Conservation (phyloP, 1,140 invertebrate species). For the Hyles vespertilio region DNA sequence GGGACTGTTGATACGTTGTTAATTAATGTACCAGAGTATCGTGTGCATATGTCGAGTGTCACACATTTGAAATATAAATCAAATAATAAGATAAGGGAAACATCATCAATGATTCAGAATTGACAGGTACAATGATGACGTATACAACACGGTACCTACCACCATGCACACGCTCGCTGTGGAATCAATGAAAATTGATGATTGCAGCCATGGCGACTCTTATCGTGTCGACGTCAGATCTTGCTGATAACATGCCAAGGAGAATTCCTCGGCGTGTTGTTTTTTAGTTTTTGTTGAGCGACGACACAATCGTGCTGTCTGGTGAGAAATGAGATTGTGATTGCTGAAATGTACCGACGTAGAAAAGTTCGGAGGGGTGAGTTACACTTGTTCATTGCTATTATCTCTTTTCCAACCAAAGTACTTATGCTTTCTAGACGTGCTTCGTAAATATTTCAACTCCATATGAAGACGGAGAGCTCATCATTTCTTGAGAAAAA, state of each 20-base stretch:
- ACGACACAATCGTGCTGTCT: constrained; percentile 2
- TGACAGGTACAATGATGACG: no score
- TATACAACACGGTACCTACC: neutral
- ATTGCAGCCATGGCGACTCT: constrained; percentile 8
- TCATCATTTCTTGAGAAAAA: no score
- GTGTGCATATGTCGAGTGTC: no score
- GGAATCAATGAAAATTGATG: constrained; percentile 2
- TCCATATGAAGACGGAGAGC: no score
- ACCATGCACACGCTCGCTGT: constrained; percentile 1
- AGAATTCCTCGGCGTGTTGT: constrained; percentile 6
- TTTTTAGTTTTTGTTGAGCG: constrained; percentile 1
- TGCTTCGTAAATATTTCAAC: no score
- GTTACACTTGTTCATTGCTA: neutral
- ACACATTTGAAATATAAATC: no score
- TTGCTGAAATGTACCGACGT: neutral
- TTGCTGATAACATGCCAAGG: neutral
- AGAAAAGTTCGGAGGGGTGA: constrained; percentile 4
- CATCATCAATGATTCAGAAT: no score
- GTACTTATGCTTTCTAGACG: no score
- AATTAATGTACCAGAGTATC: no score
- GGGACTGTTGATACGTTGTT: no score
- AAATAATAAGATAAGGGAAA: no score
- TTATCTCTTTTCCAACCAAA: no score
- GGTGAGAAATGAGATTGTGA: constrained; percentile 8
- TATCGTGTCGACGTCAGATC: constrained; percentile 7